A percentile compares a stretch with the other conserved stretches of the same genome.
Evolutionary conservation across 2,797 vertebrate species (phyloP).

Genomic region (Botia almorhae): DNA sequence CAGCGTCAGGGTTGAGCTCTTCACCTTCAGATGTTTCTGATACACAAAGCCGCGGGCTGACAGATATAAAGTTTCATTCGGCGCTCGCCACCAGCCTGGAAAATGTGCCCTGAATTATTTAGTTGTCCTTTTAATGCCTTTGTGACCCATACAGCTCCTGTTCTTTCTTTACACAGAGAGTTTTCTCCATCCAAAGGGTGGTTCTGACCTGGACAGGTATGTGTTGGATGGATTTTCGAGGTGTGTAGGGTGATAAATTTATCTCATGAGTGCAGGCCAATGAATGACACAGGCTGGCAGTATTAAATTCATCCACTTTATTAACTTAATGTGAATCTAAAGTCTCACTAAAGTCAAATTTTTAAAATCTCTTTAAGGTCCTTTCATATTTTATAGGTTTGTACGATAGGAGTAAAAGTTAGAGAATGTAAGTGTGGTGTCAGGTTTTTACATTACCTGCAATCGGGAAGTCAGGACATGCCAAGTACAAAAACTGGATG

Average conservation of each 20-base stretch:
- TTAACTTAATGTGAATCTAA: slow-evolving; percentile 25
- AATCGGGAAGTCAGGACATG: too few relatives aligned
- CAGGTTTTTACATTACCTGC: neutral
- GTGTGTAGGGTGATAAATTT: slow-evolving; percentile 46
- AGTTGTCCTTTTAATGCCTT: slow-evolving; percentile 51
- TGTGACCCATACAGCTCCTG: slow-evolving; percentile 36
- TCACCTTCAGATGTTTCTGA: slow-evolving; percentile 57
- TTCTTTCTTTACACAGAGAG: slow-evolving; percentile 4
- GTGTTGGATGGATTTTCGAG: slow-evolving; percentile 8
- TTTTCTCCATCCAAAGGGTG: slow-evolving; percentile 24
- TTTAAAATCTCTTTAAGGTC: slow-evolving; percentile 21
- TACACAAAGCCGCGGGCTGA: slow-evolving; percentile 62
- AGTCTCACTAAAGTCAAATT: neutral
- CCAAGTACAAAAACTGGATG: too few relatives aligned
- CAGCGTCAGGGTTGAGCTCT: slow-evolving; percentile 65
- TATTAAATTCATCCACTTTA: slow-evolving; percentile 35
- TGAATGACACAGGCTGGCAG: slow-evolving; percentile 19
- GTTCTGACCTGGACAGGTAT: neutral
- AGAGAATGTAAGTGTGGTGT: neutral
- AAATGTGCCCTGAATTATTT: slow-evolving; percentile 62
- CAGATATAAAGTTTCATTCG: slow-evolving; percentile 46
- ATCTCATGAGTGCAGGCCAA: slow-evolving; percentile 28
- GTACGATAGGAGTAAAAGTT: slow-evolving; percentile 3
- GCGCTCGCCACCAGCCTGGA: slow-evolving; percentile 43
- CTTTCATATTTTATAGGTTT: neutral